A percentile compares a stretch with the other conserved stretches of the same genome.
These are phyloP conservation scores for Temnothorax longispinosus DNA, from an alignment of 1,140 invertebrate species.

Conservation along the genomic window DNA sequence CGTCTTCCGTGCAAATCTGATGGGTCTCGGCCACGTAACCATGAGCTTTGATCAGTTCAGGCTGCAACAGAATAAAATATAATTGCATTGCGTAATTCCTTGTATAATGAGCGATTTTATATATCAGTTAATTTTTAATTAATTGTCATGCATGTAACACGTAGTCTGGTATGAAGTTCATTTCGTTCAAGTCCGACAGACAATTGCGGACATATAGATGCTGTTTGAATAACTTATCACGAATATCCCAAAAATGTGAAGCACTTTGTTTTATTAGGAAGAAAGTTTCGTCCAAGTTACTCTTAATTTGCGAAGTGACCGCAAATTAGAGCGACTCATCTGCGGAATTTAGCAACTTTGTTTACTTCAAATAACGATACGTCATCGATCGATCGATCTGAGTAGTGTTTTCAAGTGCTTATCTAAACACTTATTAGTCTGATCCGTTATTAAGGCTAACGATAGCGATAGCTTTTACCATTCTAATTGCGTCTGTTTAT, in stretches of 20 bases:
- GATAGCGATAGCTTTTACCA: not conserved
- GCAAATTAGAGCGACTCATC: too few relatives aligned
- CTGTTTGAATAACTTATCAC: too few relatives aligned
- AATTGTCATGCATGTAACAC: not conserved
- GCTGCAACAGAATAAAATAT: slow-evolving; percentile 80
- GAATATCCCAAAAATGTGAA: too few relatives aligned
- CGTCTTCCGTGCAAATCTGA: slow-evolving; percentile 89
- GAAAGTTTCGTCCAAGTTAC: too few relatives aligned
- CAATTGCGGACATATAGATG: too few relatives aligned
- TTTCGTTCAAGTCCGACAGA: not conserved
- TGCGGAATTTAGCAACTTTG: too few relatives aligned
- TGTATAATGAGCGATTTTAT: not conserved
- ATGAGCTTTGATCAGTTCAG: slow-evolving; percentile 85
- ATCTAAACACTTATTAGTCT: not conserved
- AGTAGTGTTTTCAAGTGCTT: too few relatives aligned
- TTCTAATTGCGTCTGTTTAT: not conserved
- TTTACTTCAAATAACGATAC: too few relatives aligned
- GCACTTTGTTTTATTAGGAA: too few relatives aligned
- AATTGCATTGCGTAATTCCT: not conserved
- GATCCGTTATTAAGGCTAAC: not conserved
- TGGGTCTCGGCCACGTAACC: slow-evolving; percentile 90
- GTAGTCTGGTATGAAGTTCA: not conserved
- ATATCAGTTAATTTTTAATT: not conserved
- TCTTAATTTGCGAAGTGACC: too few relatives aligned
- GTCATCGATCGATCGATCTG: too few relatives aligned